phyloP scores from a whole-genome alignment of 2,113 vertebrate species.

The Rhizomys pruinosus region DNA sequence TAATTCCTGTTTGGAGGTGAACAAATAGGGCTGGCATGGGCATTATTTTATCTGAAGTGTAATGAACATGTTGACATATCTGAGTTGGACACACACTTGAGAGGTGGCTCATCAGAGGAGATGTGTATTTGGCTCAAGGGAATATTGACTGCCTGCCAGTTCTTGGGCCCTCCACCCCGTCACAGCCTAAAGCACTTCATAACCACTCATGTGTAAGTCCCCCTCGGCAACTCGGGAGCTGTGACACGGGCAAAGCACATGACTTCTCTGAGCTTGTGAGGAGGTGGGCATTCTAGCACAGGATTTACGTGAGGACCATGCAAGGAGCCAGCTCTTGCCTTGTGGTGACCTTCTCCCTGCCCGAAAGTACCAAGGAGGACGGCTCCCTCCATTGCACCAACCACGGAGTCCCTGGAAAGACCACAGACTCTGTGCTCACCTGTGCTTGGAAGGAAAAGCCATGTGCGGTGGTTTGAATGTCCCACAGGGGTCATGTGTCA shows the following conservation, averaged over 20 bases:
- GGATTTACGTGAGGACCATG: background rate
- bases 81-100: background rate
- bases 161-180: background rate
- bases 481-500: background rate
- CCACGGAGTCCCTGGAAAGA: fast-evolving
- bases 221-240: background rate
- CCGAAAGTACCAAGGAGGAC: background rate
- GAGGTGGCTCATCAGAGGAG: background rate
- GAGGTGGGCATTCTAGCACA: fast-evolving
- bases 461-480: background rate
- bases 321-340: background rate
- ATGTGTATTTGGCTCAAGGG: background rate
- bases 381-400: fast-evolving
- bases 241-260: background rate
- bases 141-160: background rate
- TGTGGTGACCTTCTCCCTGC: background rate
- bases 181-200: background rate
- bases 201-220: background rate
- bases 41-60: background rate
- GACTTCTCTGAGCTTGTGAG: background rate
- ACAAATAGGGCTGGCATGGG: no score
- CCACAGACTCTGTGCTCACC: background rate
- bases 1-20: background rate
- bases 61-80: no score
- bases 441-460: background rate